Evolutionary conservation across 1,140 invertebrate species (phyloP).

Genomic region (Zaprionus africanus): DNA sequence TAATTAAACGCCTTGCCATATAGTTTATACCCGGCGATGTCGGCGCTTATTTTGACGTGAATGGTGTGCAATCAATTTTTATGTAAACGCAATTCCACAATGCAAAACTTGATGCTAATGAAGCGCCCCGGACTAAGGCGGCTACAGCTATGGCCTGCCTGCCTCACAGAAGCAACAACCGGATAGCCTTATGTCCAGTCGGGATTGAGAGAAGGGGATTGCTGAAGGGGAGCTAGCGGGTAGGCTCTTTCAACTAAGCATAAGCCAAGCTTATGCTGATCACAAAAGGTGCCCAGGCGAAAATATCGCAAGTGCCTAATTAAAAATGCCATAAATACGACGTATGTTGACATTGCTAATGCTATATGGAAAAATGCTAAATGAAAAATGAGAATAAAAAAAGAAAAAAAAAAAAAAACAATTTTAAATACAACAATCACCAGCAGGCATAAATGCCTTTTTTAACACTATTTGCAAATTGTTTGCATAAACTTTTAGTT

Average conservation of each 20-base stretch:
- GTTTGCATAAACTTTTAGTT: conserved; percentile 54
- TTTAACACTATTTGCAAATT: conserved; percentile 33
- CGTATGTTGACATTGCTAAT: conserved; percentile 57
- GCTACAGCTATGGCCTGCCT: neutral
- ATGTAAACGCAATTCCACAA: conserved; percentile 65
- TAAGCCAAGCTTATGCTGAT: conserved; percentile 43
- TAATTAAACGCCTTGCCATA: conserved; percentile 67
- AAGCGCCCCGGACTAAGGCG: conserved; percentile 44
- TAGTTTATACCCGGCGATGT: conserved; percentile 35
- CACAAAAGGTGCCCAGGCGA: conserved; percentile 34
- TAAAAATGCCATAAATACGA: conserved; percentile 72
- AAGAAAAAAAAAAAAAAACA: neutral
- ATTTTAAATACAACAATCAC: conserved; percentile 3
- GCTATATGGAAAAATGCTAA: conserved; percentile 34
- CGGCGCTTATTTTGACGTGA: conserved; percentile 52
- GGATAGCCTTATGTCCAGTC: conserved; percentile 61
- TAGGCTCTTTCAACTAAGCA: conserved; percentile 22
- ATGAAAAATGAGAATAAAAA: conserved; percentile 9
- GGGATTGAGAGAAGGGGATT: conserved; percentile 4
- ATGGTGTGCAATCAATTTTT: conserved; percentile 70
- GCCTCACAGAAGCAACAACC: conserved; percentile 22
- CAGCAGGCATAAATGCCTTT: conserved; percentile 60
- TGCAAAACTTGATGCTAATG: conserved; percentile 73
- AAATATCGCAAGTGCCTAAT: conserved; percentile 57
- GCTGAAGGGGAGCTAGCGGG: neutral